phyloP scores from a whole-genome alignment of 2,113 vertebrate genomes.

The Centropus bengalensis region DNA sequence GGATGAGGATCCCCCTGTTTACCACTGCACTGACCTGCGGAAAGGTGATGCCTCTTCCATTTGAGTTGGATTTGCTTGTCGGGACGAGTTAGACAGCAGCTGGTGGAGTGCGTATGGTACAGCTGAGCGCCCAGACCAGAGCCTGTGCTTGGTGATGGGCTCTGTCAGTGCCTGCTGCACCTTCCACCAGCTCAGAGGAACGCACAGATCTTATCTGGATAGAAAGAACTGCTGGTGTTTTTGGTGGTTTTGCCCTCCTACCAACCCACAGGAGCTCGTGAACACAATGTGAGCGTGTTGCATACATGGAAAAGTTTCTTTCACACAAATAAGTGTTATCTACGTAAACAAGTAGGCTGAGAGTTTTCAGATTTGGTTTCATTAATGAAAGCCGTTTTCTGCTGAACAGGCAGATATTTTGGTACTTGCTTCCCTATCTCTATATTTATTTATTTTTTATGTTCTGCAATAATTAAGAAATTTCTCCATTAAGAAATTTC shows the following conservation, averaged over 20 bases:
- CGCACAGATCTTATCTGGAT: not conserved
- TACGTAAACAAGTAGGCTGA: not conserved
- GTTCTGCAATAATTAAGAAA: not conserved
- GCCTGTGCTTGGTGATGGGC: not conserved
- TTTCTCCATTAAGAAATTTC: not conserved
- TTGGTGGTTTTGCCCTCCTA: not conserved
- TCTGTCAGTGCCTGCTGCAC: not conserved
- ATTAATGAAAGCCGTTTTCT: not conserved
- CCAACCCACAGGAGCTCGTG: fast-evolving
- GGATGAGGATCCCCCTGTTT: not conserved
- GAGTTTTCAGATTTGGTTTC: fast-evolving
- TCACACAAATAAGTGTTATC: not conserved
- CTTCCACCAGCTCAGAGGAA: not conserved
- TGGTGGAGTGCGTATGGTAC: fast-evolving
- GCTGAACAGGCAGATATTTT: not conserved
- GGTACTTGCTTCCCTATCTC: not conserved
- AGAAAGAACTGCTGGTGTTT: not conserved
- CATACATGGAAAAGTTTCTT: not conserved
- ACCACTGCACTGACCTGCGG: not conserved
- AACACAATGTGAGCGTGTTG: not conserved
- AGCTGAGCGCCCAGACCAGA: not conserved
- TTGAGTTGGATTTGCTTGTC: not conserved
- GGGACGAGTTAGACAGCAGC: not conserved
- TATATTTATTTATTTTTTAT: not conserved
- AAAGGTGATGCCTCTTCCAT: not conserved